Base-by-base conservation (phyloP, 2,113 vertebrate species). In the Heterotilapia buettikoferi region DNA sequence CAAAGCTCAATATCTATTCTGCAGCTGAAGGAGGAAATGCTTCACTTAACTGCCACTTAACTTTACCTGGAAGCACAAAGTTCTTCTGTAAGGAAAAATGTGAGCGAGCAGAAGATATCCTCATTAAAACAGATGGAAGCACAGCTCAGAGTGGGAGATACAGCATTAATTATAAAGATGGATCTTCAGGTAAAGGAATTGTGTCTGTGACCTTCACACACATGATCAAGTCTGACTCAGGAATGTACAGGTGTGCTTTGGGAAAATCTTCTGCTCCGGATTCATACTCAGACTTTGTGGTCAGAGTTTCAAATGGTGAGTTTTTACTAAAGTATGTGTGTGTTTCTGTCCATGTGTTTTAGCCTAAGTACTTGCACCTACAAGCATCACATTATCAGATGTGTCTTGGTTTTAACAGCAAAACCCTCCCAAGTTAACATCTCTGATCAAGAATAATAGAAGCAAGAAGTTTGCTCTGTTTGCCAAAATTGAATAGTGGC, bases 261-360 rank as follows among this genome's bases (percentile, higher is more conserved):
- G 57, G 26, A 61, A 31, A 0, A 18, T 1, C 8, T 61, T 31
- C 57, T 61, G 8, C 0, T 61, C 57, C 3, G 0, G 26, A 59
- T 0, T 31, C 56, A 31, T 2, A 9, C 56, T 1, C 0, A 0
- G 56, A 18, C 5, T 61, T 61, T 9, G 1, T 0, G 57, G 5
- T 61, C 57, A 61, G 57, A 10, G 57, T 61, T 61, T 61, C 57
- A 61, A 31, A 31, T 2, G 14, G 26, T 31, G 57, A 61, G 57
- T 61, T 2, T 31, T 0, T 59, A 59, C 0, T 57, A 57, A 29
- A 57, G 6, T n/a, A n/a, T n/a, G n/a, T n/a, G n/a, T n/a, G n/a
- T n/a, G n/a, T n/a, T n/a, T n/a, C n/a, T n/a, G n/a, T n/a, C n/a
- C n/a, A n/a, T n/a, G n/a, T n/a, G n/a, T n/a, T n/a, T n/a, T n/a